Percentiles rank a stretch among this genome's conserved stretches.
phyloP scores from a whole-genome alignment of 2,113 vertebrate genomes.

The Himantopus leucocephalus region DNA sequence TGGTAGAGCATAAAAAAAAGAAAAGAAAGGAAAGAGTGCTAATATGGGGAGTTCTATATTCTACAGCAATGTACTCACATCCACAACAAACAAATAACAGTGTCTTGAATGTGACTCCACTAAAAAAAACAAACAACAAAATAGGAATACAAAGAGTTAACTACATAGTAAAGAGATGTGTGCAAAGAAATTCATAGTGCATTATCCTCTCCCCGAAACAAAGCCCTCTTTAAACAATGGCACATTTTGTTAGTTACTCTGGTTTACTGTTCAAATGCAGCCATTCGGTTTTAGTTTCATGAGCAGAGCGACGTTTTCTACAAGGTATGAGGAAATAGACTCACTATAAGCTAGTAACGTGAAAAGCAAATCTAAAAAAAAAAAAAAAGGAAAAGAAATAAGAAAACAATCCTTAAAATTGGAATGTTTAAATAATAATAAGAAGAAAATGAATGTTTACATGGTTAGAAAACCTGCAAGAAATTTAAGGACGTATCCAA shows the following conservation, averaged over 20 bases:
- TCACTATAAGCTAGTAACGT: conserved; percentile 70
- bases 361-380: conserved; percentile 67
- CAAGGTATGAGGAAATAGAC: conserved; percentile 73
- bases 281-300: conserved; percentile 70
- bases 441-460: conserved; percentile 58
- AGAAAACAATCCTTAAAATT: conserved; percentile 70
- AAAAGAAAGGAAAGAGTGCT: conserved; percentile 94
- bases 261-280: conserved; percentile 70
- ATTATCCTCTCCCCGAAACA: conserved; percentile 75
- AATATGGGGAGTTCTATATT: conserved; percentile 88
- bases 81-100: conserved; percentile 97
- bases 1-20: conserved; percentile 92
- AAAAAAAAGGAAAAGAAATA: conserved; percentile 75
- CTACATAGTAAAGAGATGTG: conserved; percentile 84
- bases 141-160: conserved; percentile 93
- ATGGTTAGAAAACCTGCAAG: conserved; percentile 61
- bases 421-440: conserved; percentile 65
- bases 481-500: conserved; percentile 67
- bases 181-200: conserved; percentile 81
- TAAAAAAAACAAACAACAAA: conserved; percentile 94
- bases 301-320: conserved; percentile 71
- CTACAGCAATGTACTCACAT: conserved; percentile 96
- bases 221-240: conserved; percentile 68
- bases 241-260: conserved; percentile 66
- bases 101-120: conserved; percentile 96